Evolutionary conservation across 2,888 invertebrate genomes (phyloP).

Genomic region (Standfussiana lucernea): DNA sequence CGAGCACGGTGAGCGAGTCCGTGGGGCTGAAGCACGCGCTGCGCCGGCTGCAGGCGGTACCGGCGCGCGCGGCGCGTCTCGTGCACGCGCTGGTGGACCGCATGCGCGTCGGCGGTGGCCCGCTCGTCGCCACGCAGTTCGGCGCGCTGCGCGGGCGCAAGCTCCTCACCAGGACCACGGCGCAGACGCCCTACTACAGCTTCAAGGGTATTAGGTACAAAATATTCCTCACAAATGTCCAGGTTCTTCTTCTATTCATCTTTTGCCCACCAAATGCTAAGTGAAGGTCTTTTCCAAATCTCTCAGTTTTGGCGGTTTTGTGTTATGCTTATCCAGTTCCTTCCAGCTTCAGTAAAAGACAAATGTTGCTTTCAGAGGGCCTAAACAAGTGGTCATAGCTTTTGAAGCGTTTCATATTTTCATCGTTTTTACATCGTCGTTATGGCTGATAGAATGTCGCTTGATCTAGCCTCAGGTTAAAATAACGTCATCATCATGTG

Average conservation of each 20-base stretch:
- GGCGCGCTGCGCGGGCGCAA: slow-evolving; percentile 86
- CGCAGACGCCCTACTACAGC: slow-evolving; percentile 86
- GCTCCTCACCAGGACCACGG: slow-evolving; percentile 82
- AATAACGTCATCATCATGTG: neutral
- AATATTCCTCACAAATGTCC: neutral
- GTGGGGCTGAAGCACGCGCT: slow-evolving; percentile 88
- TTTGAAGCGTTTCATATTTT: neutral
- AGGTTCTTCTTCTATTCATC: neutral
- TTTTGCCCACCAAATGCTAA: neutral
- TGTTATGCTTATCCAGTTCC: neutral
- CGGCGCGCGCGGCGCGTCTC: slow-evolving; percentile 86
- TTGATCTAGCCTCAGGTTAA: too few species aligned
- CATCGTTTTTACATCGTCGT: too few species aligned
- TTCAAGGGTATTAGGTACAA: slow-evolving; percentile 88
- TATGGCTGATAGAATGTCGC: too few species aligned
- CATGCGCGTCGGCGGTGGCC: slow-evolving; percentile 89
- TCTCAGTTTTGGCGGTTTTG: neutral
- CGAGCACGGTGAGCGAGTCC: slow-evolving; percentile 88
- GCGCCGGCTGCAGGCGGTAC: slow-evolving; percentile 86
- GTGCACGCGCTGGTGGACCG: slow-evolving; percentile 89
- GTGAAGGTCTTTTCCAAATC: neutral
- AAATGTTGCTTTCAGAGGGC: neutral
- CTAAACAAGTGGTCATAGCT: neutral
- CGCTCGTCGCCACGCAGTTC: slow-evolving; percentile 82
- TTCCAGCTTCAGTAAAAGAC: neutral